Evolutionary conservation across 2,797 vertebrate genomes (phyloP), one percentile per base, ranked within the genome.

Genomic region (Mormyrops attenuatus): DNA sequence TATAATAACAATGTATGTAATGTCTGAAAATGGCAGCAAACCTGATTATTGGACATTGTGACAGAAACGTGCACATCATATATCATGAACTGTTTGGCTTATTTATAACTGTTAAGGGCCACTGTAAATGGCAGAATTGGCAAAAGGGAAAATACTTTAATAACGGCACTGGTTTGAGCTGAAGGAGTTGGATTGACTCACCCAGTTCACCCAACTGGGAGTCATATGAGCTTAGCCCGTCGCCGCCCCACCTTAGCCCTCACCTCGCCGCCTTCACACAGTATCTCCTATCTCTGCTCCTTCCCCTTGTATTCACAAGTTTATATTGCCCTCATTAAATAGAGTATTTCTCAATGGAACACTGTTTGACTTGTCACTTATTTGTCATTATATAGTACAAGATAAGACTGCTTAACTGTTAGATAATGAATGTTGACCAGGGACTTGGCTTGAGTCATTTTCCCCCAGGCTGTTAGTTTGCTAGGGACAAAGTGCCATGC

Each of bases 291-390:
- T 95, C 95, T 92, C 87, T 91, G 88, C 92, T 93, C 92, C 91
- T 86, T 88, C 85, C 90, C 80, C 89, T 93, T 93, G 87, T 92
- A 92, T 94, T 93, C 88, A 52, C 90, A 92, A 91, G 92, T 95
- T 93, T 94, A 94, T 95, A 94, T 93, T 94, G 91, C 91, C 92
- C 91, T 94, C 92, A 93, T 95, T 94, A 95, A 93, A 94, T 89
- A 93, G 89, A 55, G 41, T 86, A 90, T 88, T 91, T 89, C 91
- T 92, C 90, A 94, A 92, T 89, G 90, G 91, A 73, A 88, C 90
- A 88, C 90, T 95, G 94, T 95, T 94, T 94, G 92, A 57, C 89
- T 92, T 92, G 92, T 94, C 94, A 92, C 93, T 92, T 94, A 91
- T 92, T 93, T 92, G 91, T 93, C 92, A 92, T 93, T 91, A 92